Base-by-base conservation (phyloP, 2,888 invertebrate genomes). In the Phengaris alcon region DNA sequence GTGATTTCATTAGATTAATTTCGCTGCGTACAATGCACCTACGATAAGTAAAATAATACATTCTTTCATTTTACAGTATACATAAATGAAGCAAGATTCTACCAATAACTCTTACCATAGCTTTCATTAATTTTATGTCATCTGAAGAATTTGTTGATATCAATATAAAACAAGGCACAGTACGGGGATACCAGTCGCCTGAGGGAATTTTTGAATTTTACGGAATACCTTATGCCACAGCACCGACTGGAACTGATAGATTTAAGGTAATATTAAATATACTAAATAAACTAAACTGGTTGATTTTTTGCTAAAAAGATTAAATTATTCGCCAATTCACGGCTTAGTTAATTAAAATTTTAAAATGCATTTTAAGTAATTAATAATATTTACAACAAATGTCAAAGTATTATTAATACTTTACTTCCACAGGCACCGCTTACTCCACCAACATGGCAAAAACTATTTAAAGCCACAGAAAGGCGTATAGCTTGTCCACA, bases 401-500 rank as follows among this genome's bases (percentile, higher is more conserved):
- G 35, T 22, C 22, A 22, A 35, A 35, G 35, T 35, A 1, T 35
- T 35, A 35, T 35, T 35, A 35, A 35, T 35, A 35, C 4, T 35
- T 35, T 35, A 35, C 35, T 35, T 35, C 35, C 35, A 35, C 4
- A 83, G 87, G 85, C 84, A 44, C 86, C 87, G 2, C 79, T 84
- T 3, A 83, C 86, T 15, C 80, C 86, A 8, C 84, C 86, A 1
- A 74, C 73, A 75, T 87, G 85, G 84, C 55, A 76, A 3, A 75
- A 81, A 8, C 79, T 84, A 4, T 82, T 84, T 22, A 82, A 85
- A 77, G 87, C 86, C 22, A 59, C 80, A 2, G 77, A 84, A 69
- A 79, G 77, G 44, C n/a, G 74, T 15, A 81, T 86, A 10, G 75
- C 79, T 64, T 87, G 87, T 73, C 86, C 86, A 6, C 86, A 86